Conservation (phyloP, 2,113 vertebrate genomes). For the Nibea albiflora region DNA sequence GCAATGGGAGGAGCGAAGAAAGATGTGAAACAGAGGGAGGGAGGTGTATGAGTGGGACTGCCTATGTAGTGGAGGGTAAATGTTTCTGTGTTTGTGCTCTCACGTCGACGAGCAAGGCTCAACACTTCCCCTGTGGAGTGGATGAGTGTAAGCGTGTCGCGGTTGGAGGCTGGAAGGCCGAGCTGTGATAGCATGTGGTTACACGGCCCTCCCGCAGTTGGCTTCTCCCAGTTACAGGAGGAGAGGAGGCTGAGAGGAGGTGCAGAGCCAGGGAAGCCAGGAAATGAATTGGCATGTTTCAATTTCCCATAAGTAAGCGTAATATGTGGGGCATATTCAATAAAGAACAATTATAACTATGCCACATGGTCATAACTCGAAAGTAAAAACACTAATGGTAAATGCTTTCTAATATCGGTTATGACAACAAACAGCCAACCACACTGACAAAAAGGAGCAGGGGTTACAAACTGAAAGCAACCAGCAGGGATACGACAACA, state of each 20-base stretch:
- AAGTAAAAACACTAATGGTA: not conserved
- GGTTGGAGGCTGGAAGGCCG: constrained; percentile 74
- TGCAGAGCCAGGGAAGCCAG: constrained; percentile 7
- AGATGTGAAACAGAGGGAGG: constrained; percentile 10
- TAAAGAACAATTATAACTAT: not conserved
- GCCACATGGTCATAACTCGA: not conserved
- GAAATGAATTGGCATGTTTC: not conserved
- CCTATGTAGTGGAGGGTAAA: constrained; percentile 47
- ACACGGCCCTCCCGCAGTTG: constrained; percentile 66
- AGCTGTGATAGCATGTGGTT: constrained; percentile 81
- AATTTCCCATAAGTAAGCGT: not conserved
- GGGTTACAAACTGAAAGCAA: constrained; percentile 28
- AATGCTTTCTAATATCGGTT: constrained; percentile 1
- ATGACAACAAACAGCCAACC: constrained; percentile 24
- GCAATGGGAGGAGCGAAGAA: constrained; percentile 49
- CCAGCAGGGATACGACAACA: constrained; percentile 1
- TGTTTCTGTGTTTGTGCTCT: constrained; percentile 74
- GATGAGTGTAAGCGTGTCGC: constrained; percentile 74
- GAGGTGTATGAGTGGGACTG: constrained; percentile 27
- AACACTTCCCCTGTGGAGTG: constrained; percentile 77
- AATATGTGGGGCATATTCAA: not conserved
- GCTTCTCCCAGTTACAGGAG: constrained; percentile 47
- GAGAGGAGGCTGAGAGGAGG: constrained; percentile 30
- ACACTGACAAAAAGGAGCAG: constrained; percentile 9
- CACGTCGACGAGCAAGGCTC: constrained; percentile 61